phyloP scores from a whole-genome alignment of 2,113 vertebrate species.

The Chaetops frenatus region DNA sequence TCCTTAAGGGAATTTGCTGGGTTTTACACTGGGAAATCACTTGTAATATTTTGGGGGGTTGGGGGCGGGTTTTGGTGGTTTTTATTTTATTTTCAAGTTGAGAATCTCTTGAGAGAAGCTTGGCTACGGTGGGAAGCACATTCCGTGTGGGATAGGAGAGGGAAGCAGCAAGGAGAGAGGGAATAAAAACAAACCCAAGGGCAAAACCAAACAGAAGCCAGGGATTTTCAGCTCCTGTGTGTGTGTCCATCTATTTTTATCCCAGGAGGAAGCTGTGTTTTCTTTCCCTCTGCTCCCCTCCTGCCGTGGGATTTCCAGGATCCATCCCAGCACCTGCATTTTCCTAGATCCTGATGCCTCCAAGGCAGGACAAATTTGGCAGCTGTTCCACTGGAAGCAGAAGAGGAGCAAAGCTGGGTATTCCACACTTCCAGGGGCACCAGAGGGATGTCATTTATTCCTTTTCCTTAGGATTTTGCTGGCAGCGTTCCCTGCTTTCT shows the following conservation, averaged over 20 bases:
- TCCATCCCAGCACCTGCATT: not conserved
- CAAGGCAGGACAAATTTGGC: not conserved
- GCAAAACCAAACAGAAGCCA: not conserved
- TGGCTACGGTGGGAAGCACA: not conserved
- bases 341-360: not conserved
- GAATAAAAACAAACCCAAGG: not conserved
- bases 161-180: not conserved
- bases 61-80: no score
- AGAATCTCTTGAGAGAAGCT: not conserved
- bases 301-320: not conserved
- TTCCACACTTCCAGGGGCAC: not conserved
- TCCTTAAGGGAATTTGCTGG: not conserved
- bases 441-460: not conserved
- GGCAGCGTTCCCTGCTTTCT: not conserved
- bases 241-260: not conserved
- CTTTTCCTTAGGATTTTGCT: not conserved
- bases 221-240: not conserved
- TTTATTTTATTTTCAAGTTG: not conserved
- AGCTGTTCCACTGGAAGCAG: not conserved
- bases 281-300: not conserved
- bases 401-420: not conserved
- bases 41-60: not conserved
- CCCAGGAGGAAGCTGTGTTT: not conserved
- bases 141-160: not conserved
- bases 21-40: not conserved